Percentiles rank a stretch among this genome's conserved stretches.
Evolutionary conservation across 1,140 invertebrate species (phyloP).

Genomic region (Caenorhabditis latens): DNA sequence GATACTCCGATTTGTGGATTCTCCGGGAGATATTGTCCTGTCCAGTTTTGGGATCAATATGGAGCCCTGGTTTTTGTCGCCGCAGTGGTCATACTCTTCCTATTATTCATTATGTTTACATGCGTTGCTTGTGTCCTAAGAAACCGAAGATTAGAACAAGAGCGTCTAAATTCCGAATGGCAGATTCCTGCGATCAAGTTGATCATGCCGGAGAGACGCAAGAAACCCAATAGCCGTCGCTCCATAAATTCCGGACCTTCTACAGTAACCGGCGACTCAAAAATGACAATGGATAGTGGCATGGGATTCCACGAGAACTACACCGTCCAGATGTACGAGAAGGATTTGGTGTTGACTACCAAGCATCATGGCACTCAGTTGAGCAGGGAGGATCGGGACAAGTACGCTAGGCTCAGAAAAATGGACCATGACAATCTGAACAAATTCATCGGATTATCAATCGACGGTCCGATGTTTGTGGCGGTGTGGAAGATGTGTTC

Average conservation of each 20-base stretch:
- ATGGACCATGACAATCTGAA: conserved; percentile 75
- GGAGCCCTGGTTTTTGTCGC: conserved; percentile 52
- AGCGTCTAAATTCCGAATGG: conserved; percentile 63
- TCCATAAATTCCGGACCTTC: conserved; percentile 63
- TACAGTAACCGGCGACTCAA: conserved; percentile 50
- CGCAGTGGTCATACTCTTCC: conserved; percentile 40
- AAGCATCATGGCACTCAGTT: conserved; percentile 53
- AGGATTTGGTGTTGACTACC: conserved; percentile 68
- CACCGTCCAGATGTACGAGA: conserved; percentile 5
- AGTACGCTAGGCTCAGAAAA: conserved; percentile 62
- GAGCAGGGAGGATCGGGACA: conserved; percentile 28
- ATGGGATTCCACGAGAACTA: conserved; percentile 46
- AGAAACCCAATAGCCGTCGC: conserved; percentile 63
- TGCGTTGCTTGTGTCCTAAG: conserved; percentile 19
- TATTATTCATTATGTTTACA: neutral
- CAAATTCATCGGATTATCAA: conserved; percentile 86
- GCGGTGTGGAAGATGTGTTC: conserved; percentile 87
- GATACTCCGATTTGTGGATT: conserved; percentile 60
- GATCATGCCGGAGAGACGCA: conserved; percentile 56
- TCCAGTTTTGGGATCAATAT: conserved; percentile 62
- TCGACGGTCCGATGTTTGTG: conserved; percentile 82
- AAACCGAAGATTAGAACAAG: conserved; percentile 36
- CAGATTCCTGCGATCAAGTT: conserved; percentile 57
- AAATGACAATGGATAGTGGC: conserved; percentile 25
- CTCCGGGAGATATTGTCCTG: conserved; percentile 57